Base-by-base conservation (phyloP, 2,113 vertebrate species). In the Sula dactylatra region DNA sequence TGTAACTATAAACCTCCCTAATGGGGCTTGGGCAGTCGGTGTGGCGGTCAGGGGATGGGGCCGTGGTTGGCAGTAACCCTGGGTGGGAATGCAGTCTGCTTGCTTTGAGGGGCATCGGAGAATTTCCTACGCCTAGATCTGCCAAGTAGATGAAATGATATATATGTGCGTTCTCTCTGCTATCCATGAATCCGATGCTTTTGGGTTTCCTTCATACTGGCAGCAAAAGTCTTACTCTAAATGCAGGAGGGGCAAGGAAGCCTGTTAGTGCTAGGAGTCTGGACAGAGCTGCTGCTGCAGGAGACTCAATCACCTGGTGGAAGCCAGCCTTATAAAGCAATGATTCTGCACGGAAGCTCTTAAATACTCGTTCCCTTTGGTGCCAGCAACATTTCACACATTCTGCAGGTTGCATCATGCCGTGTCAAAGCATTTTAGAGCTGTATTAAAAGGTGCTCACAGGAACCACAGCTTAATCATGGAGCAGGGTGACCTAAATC, bases 401-500 rank as follows among this genome's bases (percentile, higher is more conserved):
- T 16, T 45, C 81, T 2, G 76, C 16, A 2, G 13, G 70, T 90
- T 74, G 84, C 73, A 64, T 87, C 67, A 66, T 2, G 3, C 14
- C 0, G 5, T 42, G 89, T 31, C 82, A 21, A 64, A 92, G 89
- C 14, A 5, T 18, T 62, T n/a, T 13, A 89, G 67, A 52, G 88
- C 58, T 64, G 69, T 21, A 16, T 61, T 83, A 38, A 47, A 86
- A 90, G 86, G 56, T 38, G 81, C 91, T 92, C 17, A 5, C 26
- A 1, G 88, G 86, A 94, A 45, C 71, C 25, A 7, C 10, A 11
- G 86, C 40, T 92, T 54, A 72, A 72, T 49, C 58, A 9, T 1
- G 3, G 90, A 79, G 86, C 72, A 5, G 72, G 47, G 36, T 97
- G 94, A 97, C 95, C 93, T 96, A 94, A 94, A 97, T 93, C 94